Evolutionary conservation across 2,888 invertebrate species (phyloP), one percentile per base, ranked within the genome.

Genomic region (Pyralis farinalis): DNA sequence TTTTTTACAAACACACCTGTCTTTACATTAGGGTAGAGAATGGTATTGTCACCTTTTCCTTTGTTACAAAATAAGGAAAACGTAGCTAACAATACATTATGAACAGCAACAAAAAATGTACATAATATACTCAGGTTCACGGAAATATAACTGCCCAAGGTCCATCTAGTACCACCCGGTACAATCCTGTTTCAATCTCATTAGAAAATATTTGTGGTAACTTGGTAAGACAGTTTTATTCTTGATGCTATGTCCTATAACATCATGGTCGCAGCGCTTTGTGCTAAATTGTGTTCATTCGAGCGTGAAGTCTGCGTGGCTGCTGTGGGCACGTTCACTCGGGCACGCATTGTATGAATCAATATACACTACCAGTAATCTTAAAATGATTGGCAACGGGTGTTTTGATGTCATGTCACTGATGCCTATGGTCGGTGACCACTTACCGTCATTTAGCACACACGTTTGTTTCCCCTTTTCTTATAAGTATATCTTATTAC

Each of bases 261-360:
- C 7, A 25, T 25, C 25, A 25, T 7, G 25, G 25, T 25, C 37
- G 33, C 21, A 21, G 7, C 12, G 42, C 44, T 46, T 46, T 44
- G 40, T 61, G 51, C 40, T 48, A 37, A 40, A 22, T 42, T 44
- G 41, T 46, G 46, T 37, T 42, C 55, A 43, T 34, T 44, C 52
- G 49, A 51, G 64, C 71, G 47, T 65, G 52, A 61, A 59, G 45
- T 46, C 47, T 48, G 51, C 59, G 59, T 58, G 66, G 51, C 41
- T 34, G 42, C 32, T 44, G 45, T 33, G 48, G 55, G 45, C 71
- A 70, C 71, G 69, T 67, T 55, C 48, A 33, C 29, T 43, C 48
- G 33, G 34, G 3, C 40, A 39, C 37, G 42, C 55, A 51, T 55
- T 59, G 47, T 55, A 25, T 25, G 50, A 52, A 47, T 47, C 42